Base-by-base conservation (phyloP, 30 jellyfish, hydroid and myxozoan species). In the Turritopsis dohrnii region DNA sequence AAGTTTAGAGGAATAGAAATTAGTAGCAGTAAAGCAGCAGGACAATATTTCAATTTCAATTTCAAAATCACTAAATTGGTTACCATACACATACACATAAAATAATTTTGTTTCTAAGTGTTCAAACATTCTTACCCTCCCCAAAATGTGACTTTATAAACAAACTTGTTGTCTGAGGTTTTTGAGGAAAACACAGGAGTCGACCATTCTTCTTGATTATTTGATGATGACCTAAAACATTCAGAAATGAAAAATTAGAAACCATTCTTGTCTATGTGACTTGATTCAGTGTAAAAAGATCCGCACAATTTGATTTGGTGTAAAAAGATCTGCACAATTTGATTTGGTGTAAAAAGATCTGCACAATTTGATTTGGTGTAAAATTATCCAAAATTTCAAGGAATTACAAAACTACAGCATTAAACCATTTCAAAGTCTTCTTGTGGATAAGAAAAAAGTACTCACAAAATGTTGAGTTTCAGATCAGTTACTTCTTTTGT, bases 401-500 rank as follows among this genome's bases (percentile, higher is more conserved):
- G 13, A 5, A 41, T 41, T 41, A 13, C 13, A 13, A 41, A 41
- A 41, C 60, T 41, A 41, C 13, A 41, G 60, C 60, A 41, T 3
- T 13, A 41, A 41, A 13, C 13, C 60, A n/a, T n/a, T n/a, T n/a
- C n/a, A n/a, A n/a, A n/a, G n/a, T n/a, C n/a, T n/a, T n/a, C 60
- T 41, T 41, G 60, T 5, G 5, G 13, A 13, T 5, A 13, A 13
- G 13, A 41, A 13, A 13, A 41, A 21, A n/a, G 28, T 30, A 54
- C 96, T 0, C 69, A 90, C 97, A 88, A 82, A 81, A 88, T 82
- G 4, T 79, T 53, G 0, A 92, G 85, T 19, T 93, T 26, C 52
- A 92, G n/a, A 72, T 92, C 96, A 19, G 93, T 71, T 19, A 92
- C 85, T 74, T 86, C 65, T 82, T 87, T 92, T 30, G 89, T 94